These are phyloP conservation scores for Pocota personata DNA, from an alignment of 2,888 invertebrate genomes.

Conservation along the genomic window DNA sequence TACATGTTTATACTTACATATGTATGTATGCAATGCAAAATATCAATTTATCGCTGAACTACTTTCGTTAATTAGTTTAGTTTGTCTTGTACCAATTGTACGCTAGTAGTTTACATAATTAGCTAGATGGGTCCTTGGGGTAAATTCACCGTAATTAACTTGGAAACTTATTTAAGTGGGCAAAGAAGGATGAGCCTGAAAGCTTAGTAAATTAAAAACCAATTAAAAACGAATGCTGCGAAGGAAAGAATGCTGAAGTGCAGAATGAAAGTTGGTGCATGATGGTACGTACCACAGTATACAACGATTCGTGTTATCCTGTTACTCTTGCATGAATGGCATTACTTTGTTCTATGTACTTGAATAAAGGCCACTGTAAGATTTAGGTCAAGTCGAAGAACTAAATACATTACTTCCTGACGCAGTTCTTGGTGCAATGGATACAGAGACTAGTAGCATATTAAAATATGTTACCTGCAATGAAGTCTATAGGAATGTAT, in stretches of 20 bases:
- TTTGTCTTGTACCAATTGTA: constrained; percentile 39
- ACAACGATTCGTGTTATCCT: not conserved
- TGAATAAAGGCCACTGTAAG: not conserved
- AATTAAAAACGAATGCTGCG: constrained; percentile 19
- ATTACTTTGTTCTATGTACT: not conserved
- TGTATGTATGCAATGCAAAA: constrained; percentile 45
- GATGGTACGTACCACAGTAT: not conserved
- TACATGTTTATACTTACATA: not conserved
- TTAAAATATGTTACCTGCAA: no score
- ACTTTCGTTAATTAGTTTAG: constrained; percentile 60
- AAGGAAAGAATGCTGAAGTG: not conserved
- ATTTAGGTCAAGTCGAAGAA: not conserved
- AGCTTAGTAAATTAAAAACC: constrained; percentile 33
- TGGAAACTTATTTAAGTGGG: constrained; percentile 30
- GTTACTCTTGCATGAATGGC: not conserved
- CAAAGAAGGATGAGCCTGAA: not conserved
- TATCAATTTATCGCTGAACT: constrained; percentile 60
- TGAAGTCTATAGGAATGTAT: no score
- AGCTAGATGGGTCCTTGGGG: constrained; percentile 41
- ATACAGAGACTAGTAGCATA: no score
- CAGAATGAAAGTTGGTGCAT: not conserved
- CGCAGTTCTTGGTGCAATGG: not conserved
- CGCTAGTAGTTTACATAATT: constrained; percentile 53
- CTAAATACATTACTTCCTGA: not conserved
- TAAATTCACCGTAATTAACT: constrained; percentile 47